Percentiles rank a stretch among this genome's conserved stretches.
Conservation (phyloP, 2,797 vertebrate genomes). For the Hapalemur alaotrensis region DNA sequence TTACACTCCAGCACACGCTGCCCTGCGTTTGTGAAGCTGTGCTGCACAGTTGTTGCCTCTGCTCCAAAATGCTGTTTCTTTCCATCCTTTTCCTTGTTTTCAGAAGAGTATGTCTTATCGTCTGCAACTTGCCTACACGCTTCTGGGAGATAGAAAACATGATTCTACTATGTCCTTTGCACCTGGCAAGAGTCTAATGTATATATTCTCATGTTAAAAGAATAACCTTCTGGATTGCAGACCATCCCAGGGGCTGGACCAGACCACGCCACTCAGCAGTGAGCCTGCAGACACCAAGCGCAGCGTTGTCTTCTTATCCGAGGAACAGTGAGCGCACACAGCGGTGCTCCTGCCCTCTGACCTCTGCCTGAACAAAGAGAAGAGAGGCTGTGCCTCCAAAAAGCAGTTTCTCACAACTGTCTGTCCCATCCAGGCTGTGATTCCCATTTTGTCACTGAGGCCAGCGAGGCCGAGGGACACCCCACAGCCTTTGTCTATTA, state of each 20-base stretch:
- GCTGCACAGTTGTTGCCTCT: fast-evolving
- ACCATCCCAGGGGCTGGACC: not conserved
- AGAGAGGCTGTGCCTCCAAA: not conserved
- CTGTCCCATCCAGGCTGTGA: not conserved
- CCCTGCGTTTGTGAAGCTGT: not conserved
- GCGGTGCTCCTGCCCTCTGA: fast-evolving
- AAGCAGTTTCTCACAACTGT: not conserved
- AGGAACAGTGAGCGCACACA: fast-evolving
- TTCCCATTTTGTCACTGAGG: not conserved
- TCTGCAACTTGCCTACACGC: too few species aligned
- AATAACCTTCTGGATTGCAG: not conserved
- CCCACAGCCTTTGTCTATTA: not conserved
- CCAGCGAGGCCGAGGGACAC: not conserved
- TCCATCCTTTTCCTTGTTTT: not conserved
- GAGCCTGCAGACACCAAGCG: fast-evolving
- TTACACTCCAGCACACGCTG: not conserved
- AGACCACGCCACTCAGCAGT: not conserved
- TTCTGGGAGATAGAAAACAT: not conserved
- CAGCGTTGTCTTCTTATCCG: too few species aligned
- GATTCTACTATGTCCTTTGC: not conserved
- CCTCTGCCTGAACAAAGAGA: not conserved
- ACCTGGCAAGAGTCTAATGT: not conserved
- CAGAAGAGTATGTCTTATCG: not conserved
- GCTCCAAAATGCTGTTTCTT: not conserved
- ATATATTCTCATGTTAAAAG: not conserved